Percentiles rank a stretch among this genome's conserved stretches.
Evolutionary conservation across 1,140 invertebrate species (phyloP).

Genomic region (Ridgeia piscesae): DNA sequence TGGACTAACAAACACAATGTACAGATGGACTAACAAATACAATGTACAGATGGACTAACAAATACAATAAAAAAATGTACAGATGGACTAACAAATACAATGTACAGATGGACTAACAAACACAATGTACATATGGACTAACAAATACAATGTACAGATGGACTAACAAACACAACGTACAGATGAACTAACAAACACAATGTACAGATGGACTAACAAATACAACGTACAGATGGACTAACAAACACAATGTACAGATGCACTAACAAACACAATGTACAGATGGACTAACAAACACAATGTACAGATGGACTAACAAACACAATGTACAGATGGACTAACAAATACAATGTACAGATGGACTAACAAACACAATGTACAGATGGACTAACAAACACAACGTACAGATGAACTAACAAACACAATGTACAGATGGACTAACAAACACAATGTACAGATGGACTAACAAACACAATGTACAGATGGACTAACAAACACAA

Average conservation of each 20-base stretch:
- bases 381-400: background rate
- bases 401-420: background rate
- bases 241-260: background rate
- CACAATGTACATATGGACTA: background rate
- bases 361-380: background rate
- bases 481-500: background rate
- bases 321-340: background rate
- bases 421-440: background rate
- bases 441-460: background rate
- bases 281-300: background rate
- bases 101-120: too few relatives aligned
- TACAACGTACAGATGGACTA: background rate
- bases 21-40: background rate
- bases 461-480: background rate
- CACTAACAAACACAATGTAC: background rate
- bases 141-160: background rate
- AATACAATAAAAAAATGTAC: background rate
- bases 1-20: background rate
- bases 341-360: background rate
- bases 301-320: background rate
- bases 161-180: background rate
- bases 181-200: background rate
- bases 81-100: too few relatives aligned
- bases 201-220: too few relatives aligned
- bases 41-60: background rate